Base-by-base conservation (phyloP, 2,888 invertebrate genomes). In the Parnassius apollo region DNA sequence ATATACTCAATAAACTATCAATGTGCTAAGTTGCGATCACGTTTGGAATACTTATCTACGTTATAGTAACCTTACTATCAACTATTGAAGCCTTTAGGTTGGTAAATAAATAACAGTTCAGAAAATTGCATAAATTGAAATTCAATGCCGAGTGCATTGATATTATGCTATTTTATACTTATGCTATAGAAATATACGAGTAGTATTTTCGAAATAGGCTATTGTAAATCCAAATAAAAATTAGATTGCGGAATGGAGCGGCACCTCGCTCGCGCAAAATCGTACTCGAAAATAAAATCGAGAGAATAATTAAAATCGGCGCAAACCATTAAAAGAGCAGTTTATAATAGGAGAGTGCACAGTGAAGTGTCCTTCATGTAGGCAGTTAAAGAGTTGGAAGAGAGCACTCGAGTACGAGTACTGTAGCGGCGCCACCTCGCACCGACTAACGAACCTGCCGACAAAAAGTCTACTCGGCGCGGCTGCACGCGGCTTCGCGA, bases 351-450 rank as follows among this genome's bases (percentile, higher is more conserved):
- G 88, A 86, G 87, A 91, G 88, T 86, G 87, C 85, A 85, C 76
- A 68, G 83, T 87, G 74, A 76, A 91, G 91, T 80, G 85, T 86
- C 87, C 91, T 91, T 86, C 90, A 88, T 91, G 89, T 90, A 91
- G 91, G 91, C 89, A 90, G 91, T 91, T 91, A 90, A 90, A 91
- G 91, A 90, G 91, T 90, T 89, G 89, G 86, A 88, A 86, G 83
- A 85, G 89, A 83, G 81, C 85, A 76, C 90, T 90, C 73, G 83
- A 85, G 85, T 81, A 84, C 83, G 84, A 90, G 90, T 86, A 82
- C 86, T 85, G 86, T 82, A 81, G 85, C 82, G 80, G 83, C 87
- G 87, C 81, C 88, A 86, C 89, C 88, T 88, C 83, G 83, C 76
- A 79, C 76, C 78, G 79, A 78, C 88, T 89, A 89, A 89, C 90